Base-by-base conservation (phyloP, 2,113 vertebrate species). In the Harpagus bidentatus region DNA sequence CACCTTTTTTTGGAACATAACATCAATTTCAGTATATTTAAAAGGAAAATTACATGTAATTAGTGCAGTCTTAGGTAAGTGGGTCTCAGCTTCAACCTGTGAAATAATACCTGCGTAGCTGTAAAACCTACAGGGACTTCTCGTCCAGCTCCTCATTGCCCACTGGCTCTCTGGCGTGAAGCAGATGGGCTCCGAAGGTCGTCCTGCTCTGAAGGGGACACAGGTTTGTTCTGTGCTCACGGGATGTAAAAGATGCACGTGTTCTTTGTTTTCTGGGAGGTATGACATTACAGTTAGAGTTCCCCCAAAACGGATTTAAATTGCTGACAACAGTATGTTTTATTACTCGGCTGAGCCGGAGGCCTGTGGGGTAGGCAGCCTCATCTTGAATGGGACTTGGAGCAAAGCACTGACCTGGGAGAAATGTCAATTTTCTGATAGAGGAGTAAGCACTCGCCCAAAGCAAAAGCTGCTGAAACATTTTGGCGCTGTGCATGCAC, bases 401-500 rank as follows among this genome's bases (percentile, higher is more conserved):
- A 88, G 43, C 25, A 72, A 62, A 82, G 56, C 17, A 7, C 16
- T 38, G 56, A 34, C 56, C 61, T 38, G 6, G 2, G 7, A 61
- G 73, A 40, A 87, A 45, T 0, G 1, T 11, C 19, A 16, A 0
- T 47, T 23, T 56, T 74, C 25, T 82, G 16, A 6, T 23, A 45
- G 63, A 43, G 47, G 16, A 53, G 38, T 10, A 67, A 63, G 11
- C 9, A 2, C 48, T 63, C 26, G 31, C 34, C n/a, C 16, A 55
- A 53, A 78, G 58, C 25, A 78, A 25, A 80, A 84, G 4, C 26
- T 88, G 11, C 23, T 84, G 40, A 36, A 74, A 36, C 8, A 6
- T 71, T 85, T 47, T 53, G 40, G 12, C 26, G 7, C 25, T 61
- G 11, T 63, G 7, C 0, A 0, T 32, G 7, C 38, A 53, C 11